These are phyloP conservation scores for Catagonus wagneri DNA, from an alignment of 2,113 vertebrate species.

Conservation along the genomic window DNA sequence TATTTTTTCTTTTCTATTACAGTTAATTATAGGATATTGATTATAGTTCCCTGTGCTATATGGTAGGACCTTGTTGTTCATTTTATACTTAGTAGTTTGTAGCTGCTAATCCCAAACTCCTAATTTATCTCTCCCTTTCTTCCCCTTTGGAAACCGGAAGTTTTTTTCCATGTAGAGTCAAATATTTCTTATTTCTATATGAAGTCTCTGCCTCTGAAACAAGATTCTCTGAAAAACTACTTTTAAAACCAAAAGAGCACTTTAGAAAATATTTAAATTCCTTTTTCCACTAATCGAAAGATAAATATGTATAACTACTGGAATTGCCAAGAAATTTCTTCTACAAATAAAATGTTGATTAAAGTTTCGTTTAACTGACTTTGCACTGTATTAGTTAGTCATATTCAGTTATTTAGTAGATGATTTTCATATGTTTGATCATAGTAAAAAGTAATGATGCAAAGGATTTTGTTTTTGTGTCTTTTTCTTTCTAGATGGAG, in stretches of 20 bases:
- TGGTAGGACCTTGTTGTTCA: neutral
- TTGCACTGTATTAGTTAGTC: constrained; percentile 18
- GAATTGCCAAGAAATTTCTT: constrained; percentile 39
- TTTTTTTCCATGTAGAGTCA: neutral
- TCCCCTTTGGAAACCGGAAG: too few species aligned
- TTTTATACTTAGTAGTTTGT: neutral
- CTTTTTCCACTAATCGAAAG: constrained; percentile 10
- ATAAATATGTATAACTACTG: neutral
- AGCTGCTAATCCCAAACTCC: too few species aligned
- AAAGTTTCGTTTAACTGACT: constrained; percentile 57
- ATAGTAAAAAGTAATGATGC: constrained; percentile 23
- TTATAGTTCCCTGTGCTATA: neutral
- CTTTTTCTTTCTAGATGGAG: constrained; percentile 93
- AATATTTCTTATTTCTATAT: neutral
- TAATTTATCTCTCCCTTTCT: too few species aligned
- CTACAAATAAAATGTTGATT: constrained; percentile 31
- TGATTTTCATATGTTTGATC: constrained; percentile 38
- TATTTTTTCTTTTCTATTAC: neutral
- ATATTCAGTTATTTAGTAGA: neutral
- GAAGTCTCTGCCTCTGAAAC: neutral
- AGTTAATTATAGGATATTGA: neutral
- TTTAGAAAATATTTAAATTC: constrained; percentile 55
- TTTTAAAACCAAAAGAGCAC: neutral
- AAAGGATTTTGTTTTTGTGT: constrained; percentile 19
- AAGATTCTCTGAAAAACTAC: neutral